Evolutionary conservation across 2,888 invertebrate genomes (phyloP).

Genomic region (Apamea anceps): DNA sequence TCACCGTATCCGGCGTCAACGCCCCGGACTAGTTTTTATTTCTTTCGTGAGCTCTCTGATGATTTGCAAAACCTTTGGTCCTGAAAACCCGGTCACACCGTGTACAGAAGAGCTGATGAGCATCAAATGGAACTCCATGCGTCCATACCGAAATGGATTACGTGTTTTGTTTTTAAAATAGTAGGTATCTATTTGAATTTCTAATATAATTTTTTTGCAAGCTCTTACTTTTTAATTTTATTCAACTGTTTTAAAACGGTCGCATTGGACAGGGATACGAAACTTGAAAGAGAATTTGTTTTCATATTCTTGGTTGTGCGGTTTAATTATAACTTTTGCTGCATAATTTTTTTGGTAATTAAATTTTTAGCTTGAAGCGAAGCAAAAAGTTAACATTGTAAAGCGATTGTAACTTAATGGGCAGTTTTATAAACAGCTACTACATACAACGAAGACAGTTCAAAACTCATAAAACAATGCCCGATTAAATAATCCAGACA

Average conservation of each 20-base stretch:
- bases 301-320: conserved; percentile 16
- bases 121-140: not conserved
- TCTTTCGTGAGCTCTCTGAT: not conserved
- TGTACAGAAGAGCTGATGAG: not conserved
- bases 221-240: not conserved
- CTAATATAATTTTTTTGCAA: not conserved
- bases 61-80: not conserved
- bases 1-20: not conserved
- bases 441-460: not conserved
- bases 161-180: conserved; percentile 21
- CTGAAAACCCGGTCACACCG: not conserved
- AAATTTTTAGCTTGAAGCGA: not conserved
- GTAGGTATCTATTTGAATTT: not conserved
- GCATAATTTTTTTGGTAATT: not conserved
- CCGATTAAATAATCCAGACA: conserved; percentile 1
- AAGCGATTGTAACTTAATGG: not conserved
- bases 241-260: conserved; percentile 20
- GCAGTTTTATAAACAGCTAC: not conserved
- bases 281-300: conserved; percentile 14
- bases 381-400: not conserved
- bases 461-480: conserved; percentile 21
- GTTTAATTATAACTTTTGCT: conserved; percentile 22
- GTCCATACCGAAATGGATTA: not conserved
- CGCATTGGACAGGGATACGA: not conserved
- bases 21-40: not conserved